Evolutionary conservation across 2,797 vertebrate genomes (phyloP), one percentile per base, ranked within the genome.

Genomic region (Chanos chanos): DNA sequence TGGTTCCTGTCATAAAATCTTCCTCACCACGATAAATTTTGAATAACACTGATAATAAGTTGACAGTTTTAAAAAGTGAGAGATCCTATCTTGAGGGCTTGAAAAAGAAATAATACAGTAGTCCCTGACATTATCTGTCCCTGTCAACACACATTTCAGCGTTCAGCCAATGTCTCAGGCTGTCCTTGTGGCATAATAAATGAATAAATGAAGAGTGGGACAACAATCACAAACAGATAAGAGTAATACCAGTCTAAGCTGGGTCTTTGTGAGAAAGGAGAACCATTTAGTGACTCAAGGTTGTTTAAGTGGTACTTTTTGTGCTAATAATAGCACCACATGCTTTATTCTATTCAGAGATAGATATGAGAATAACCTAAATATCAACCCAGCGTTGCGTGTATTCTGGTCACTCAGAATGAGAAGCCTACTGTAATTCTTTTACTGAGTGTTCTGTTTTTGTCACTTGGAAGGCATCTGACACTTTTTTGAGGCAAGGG

Each of bases 161-260:
- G 45, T 44, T 1, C 27, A 19, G 24, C 13, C 8, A 21, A 13
- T 30, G 36, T 36, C 15, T 36, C 64, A 47, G 52, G 64, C 48
- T 57, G 72, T 70, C 67, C 64, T 67, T 74, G 60, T 48, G 52
- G 21, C 16, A 40, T 64, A 34, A 64, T 39, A 15, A 70, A 66
- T 49, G 33, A 31, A 49, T 7, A 67, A 56, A 52, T 36, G 21
- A 48, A 47, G 13, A 27, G 27, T 13, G 31, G 22, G 34, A n/a
- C 41, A 15, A 74, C 64, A 71, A 71, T 64, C 21, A 47, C 40
- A 16, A 52, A 52, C 34, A 48, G 64, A 71, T 74, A 70, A 68
- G 44, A 61, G 28, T 37, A 39, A 43, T 5, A 9, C 12, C 54
- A 36, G 25, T 49, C 7, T 51, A 15, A 48, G 25, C 22, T 15